These are phyloP conservation scores for Plodia interpunctella DNA, from an alignment of 1,140 invertebrate species.

Conservation along the genomic window DNA sequence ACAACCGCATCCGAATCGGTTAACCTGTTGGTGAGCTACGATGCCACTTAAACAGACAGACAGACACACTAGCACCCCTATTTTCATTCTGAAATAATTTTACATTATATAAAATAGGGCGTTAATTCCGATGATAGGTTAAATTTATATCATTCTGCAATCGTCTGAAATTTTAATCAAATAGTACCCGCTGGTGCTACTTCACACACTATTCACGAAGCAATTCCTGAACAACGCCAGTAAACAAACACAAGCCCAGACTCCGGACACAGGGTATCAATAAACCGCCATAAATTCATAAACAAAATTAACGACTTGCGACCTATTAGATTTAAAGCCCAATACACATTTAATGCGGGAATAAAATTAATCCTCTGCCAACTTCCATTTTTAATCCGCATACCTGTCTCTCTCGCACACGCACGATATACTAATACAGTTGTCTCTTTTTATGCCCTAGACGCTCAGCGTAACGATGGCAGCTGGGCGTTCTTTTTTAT, in stretches of 20 bases:
- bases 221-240: not conserved
- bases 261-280: conserved; percentile 5
- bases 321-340: conserved; percentile 54
- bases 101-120: too few relatives aligned
- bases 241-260: not conserved
- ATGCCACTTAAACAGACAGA: too few relatives aligned
- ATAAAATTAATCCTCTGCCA: conserved; percentile 59
- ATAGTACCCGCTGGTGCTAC: too few relatives aligned
- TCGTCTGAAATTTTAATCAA: too few relatives aligned
- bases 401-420: conserved; percentile 36
- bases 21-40: too few relatives aligned
- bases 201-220: not conserved
- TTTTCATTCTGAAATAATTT: too few relatives aligned
- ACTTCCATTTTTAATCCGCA: conserved; percentile 54
- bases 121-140: too few relatives aligned
- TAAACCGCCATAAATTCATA: conserved; percentile 39
- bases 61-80: too few relatives aligned
- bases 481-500: conserved; percentile 64
- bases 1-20: too few relatives aligned
- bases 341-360: conserved; percentile 59
- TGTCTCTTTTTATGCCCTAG: conserved; percentile 31
- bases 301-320: conserved; percentile 53
- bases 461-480: conserved; percentile 54
- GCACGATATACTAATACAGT: conserved; percentile 17
- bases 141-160: too few relatives aligned